A percentile compares a stretch with the other conserved stretches of the same genome.
These are phyloP conservation scores for Bungarus multicinctus DNA, from an alignment of 2,113 vertebrate species.

Conservation along the genomic window DNA sequence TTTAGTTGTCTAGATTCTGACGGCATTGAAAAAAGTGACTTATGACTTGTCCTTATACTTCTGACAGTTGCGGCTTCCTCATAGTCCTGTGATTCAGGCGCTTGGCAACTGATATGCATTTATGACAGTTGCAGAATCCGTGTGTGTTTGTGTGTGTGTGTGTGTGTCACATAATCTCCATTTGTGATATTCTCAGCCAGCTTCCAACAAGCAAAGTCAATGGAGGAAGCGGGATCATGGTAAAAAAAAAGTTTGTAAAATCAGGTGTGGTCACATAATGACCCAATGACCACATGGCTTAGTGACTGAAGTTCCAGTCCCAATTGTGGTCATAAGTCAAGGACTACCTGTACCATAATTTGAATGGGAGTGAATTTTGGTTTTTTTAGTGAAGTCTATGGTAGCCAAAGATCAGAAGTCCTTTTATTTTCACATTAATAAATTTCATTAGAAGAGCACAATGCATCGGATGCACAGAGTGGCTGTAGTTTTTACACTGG, in stretches of 20 bases:
- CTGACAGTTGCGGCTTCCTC: background rate
- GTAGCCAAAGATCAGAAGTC: background rate
- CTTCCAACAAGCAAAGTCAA: background rate
- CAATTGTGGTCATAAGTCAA: background rate
- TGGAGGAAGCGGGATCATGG: background rate
- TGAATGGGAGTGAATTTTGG: background rate
- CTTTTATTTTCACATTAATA: background rate
- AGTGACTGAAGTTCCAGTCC: background rate
- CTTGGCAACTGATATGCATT: background rate
- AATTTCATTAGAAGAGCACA: background rate
- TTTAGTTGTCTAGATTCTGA: background rate
- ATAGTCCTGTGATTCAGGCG: background rate
- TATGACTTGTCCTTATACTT: background rate
- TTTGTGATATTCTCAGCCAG: background rate
- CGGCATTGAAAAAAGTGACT: background rate
- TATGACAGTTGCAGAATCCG: background rate
- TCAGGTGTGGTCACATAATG: background rate
- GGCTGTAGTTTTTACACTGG: background rate
- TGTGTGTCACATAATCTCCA: background rate
- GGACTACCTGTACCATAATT: background rate
- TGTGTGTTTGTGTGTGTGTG: too few species aligned
- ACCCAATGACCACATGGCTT: background rate
- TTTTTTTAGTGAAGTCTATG: background rate
- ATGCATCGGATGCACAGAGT: background rate
- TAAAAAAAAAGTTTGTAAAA: background rate